Evolutionary conservation across 2,113 vertebrate species (phyloP), one percentile per base, ranked within the genome.

Genomic region (Dicentrarchus labrax): DNA sequence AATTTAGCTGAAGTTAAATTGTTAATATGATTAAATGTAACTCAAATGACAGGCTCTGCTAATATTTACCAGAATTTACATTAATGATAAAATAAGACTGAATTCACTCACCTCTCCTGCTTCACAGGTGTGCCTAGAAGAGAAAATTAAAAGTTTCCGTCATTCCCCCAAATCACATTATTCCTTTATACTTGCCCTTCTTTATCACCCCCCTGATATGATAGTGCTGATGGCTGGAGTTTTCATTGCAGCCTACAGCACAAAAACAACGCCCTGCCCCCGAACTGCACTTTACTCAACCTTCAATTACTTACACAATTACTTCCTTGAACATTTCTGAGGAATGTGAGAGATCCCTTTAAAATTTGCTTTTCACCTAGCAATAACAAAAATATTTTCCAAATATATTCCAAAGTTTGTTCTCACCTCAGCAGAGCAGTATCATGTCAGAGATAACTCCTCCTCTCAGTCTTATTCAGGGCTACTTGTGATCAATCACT

Each of bases 131-230:
- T 43, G 54, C 85, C 77, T 3, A 43, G 15, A 60, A 79, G 62
- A 86, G 54, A 62, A 50, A 81, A 77, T 72, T 72, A 79, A 76
- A 24, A 54, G 15, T 11, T 69, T 61, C 21, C 0, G 61, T 85
- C 54, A 78, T 56, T 72, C 17, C 0, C 6, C 2, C 54, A 70
- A 84, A 85, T 84, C 48, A 41, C 36, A 86, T 62, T 75, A 87
- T 84, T 88, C 54, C 67, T 89, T 91, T 86, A 92, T 84, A 69
- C 15, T 5, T 70, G 41, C 43, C 56, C 53, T 51, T 48, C 50
- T 84, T 94, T 94, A 94, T 93, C 82, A 87, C 41, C 24, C 17
- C 19, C n/a, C 79, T 88, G 93, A 94, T 93, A 93, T 75, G 66
- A 83, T 87, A 85, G 12, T 92, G 94, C 92, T 93, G 93, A 92